Evolutionary conservation across 2,113 vertebrate species (phyloP).

Genomic region (Hoplias malabaricus): DNA sequence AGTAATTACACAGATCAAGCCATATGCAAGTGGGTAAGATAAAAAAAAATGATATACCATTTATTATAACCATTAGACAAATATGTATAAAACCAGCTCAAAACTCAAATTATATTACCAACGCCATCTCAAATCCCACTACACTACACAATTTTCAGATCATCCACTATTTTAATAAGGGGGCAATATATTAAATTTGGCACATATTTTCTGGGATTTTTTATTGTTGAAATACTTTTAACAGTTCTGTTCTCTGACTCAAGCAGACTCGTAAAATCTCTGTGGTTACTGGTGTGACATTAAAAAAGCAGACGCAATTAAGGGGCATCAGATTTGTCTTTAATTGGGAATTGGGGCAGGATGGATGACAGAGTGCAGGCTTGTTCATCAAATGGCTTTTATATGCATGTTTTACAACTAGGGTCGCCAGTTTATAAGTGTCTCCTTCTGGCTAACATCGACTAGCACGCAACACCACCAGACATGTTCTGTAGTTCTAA

Average conservation of each 20-base stretch:
- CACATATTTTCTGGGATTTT: conserved; percentile 72
- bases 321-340: conserved; percentile 67
- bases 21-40: background rate
- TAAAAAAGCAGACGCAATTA: conserved; percentile 72
- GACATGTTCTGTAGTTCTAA: background rate
- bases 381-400: conserved; percentile 62
- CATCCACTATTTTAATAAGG: conserved; percentile 55
- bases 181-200: conserved; percentile 68
- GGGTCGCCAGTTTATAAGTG: conserved; percentile 67
- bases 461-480: conserved; percentile 10
- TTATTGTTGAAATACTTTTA: conserved; percentile 63
- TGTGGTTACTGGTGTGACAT: conserved; percentile 48
- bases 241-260: conserved; percentile 68
- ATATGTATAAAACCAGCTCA: background rate
- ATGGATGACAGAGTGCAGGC: conserved; percentile 56
- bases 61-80: background rate
- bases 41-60: background rate
- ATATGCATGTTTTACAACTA: conserved; percentile 68
- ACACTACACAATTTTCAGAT: conserved; percentile 47
- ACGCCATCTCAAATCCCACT: background rate
- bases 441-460: conserved; percentile 56
- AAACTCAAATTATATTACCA: background rate
- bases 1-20: background rate
- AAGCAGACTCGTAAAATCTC: conserved; percentile 73
- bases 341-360: conserved; percentile 53